phyloP scores from a whole-genome alignment of 2,113 vertebrate species.

The Myrmecobius fasciatus region DNA sequence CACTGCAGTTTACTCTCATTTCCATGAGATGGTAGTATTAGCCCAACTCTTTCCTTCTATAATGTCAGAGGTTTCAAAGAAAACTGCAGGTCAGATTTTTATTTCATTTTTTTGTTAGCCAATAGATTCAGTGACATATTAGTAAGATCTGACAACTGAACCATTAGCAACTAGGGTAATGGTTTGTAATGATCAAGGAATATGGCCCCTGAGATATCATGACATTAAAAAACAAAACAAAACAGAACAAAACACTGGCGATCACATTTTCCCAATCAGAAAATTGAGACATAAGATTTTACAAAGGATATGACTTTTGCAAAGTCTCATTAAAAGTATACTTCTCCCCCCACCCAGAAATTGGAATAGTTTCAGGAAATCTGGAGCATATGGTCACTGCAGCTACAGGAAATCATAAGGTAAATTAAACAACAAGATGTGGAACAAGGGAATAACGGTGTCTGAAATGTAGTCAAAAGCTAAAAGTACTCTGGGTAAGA shows the following conservation, averaged over 20 bases:
- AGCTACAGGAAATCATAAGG: background rate
- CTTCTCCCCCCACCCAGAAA: background rate
- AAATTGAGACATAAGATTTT: background rate
- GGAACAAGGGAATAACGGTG: background rate
- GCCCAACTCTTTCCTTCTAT: background rate
- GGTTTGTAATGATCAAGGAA: background rate
- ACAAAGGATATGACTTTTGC: background rate
- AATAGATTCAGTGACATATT: background rate
- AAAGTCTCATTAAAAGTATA: background rate
- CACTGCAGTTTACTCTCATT: background rate
- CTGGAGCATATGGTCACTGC: background rate
- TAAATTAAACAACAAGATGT: background rate
- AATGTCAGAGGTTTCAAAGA: too few relatives aligned
- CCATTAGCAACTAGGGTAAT: background rate
- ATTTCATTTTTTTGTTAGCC: background rate
- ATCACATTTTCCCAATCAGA: background rate
- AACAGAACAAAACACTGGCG: background rate
- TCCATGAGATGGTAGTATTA: slow-evolving; percentile 66
- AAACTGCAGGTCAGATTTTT: background rate
- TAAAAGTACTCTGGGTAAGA: background rate
- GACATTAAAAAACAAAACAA: background rate
- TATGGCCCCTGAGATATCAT: background rate
- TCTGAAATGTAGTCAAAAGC: background rate
- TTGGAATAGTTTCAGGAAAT: background rate
- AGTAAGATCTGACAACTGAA: background rate